Percentiles rank a stretch among this genome's conserved stretches.
Evolutionary conservation across 2,797 vertebrate species (phyloP).

Genomic region (Sebastes melanostomus): DNA sequence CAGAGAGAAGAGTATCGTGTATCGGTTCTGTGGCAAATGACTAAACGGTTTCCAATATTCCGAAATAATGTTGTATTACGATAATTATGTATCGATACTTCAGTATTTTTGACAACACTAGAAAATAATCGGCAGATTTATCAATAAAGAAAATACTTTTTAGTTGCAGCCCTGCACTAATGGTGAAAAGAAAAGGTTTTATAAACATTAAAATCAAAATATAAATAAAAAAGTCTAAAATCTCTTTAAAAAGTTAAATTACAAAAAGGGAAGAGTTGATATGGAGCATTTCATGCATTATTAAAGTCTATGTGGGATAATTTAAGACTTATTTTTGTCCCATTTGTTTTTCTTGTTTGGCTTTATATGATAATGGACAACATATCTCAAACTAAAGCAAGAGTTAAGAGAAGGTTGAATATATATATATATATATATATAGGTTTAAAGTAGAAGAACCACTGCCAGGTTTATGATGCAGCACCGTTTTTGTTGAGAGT

Average conservation of each 20-base stretch:
- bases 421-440: no score
- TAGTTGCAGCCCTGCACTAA: no score
- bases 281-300: neutral
- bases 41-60: no score
- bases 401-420: neutral
- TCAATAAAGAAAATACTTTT: no score
- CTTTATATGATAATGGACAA: neutral
- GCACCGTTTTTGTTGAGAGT: constrained; percentile 24
- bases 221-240: neutral
- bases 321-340: neutral
- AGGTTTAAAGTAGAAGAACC: neutral
- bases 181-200: neutral
- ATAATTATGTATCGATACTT: no score
- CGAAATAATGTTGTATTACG: no score
- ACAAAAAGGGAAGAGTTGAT: neutral
- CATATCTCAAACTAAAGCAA: neutral
- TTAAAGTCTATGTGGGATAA: neutral
- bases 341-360: neutral
- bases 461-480: neutral
- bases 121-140: no score
- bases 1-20: no score
- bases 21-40: no score
- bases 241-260: neutral
- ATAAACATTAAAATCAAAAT: neutral
- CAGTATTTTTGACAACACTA: no score